These are phyloP conservation scores for Ciconia nigra DNA, from an alignment of 2,797 vertebrate species.

Conservation along the genomic window DNA sequence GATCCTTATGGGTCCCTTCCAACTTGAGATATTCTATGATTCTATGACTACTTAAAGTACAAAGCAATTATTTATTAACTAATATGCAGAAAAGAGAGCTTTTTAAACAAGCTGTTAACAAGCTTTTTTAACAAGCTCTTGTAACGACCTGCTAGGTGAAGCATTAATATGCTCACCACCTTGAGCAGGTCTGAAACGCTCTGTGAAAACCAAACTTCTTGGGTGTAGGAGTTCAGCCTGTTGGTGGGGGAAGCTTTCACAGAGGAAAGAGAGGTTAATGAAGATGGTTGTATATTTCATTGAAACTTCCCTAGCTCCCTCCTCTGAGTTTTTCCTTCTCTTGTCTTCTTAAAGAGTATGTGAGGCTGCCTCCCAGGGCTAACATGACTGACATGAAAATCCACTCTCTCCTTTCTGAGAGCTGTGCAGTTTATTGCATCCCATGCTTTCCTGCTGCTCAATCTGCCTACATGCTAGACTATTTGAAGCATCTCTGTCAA, in stretches of 20 bases:
- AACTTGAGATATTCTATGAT: not conserved
- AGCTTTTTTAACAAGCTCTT: not conserved
- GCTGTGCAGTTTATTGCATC: not conserved
- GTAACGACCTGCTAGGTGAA: not conserved
- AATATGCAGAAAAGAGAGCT: not conserved
- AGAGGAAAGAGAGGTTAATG: not conserved
- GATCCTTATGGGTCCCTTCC: not conserved
- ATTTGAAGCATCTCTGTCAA: not conserved
- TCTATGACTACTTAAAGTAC: not conserved
- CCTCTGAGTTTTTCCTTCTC: not conserved
- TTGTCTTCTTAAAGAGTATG: not conserved
- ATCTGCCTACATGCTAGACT: not conserved
- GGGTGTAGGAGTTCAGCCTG: not conserved
- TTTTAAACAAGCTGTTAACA: not conserved
- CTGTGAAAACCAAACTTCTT: not conserved
- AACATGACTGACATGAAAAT: not conserved
- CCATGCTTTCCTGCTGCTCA: not conserved
- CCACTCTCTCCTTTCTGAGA: not conserved
- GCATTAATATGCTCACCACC: not conserved
- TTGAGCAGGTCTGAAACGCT: not conserved
- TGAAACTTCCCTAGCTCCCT: not conserved
- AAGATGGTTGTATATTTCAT: not conserved
- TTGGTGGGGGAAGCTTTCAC: not conserved
- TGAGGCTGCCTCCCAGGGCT: not conserved
- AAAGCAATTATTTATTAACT: not conserved